Conservation (phyloP, 2,888 invertebrate genomes). For the Stratiomys singularior region DNA sequence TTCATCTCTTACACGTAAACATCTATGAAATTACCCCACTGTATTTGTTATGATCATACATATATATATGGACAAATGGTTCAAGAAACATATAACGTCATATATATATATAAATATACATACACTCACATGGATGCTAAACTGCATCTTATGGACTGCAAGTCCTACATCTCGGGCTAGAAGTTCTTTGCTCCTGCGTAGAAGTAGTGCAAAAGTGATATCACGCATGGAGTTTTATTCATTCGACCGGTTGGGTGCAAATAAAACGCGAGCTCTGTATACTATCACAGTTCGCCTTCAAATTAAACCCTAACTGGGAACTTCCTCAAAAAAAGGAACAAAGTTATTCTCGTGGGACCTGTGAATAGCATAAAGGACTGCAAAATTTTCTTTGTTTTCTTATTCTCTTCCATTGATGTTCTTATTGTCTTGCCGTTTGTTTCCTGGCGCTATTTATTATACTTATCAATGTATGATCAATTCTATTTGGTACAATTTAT, state of each 20-base stretch:
- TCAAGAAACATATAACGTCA: too few relatives aligned
- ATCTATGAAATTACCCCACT: too few relatives aligned
- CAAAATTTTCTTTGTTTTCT: neutral
- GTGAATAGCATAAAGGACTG: slow-evolving; percentile 63
- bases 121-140: slow-evolving; percentile 99
- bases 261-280: slow-evolving; percentile 98
- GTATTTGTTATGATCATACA: too few relatives aligned
- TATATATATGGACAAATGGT: too few relatives aligned
- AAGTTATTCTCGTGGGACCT: slow-evolving; percentile 98
- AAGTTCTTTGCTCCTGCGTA: slow-evolving; percentile 94
- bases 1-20: too few relatives aligned
- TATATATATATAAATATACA: too few relatives aligned
- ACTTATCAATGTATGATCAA: slow-evolving; percentile 12
- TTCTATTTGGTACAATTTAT: slow-evolving; percentile 9
- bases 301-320: slow-evolving; percentile 96
- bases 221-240: slow-evolving; percentile 91
- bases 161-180: slow-evolving; percentile 97
- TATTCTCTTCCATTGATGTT: slow-evolving; percentile 2
- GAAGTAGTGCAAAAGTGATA: slow-evolving; percentile 97
- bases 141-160: slow-evolving; percentile 93
- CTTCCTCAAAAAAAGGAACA: slow-evolving; percentile 85
- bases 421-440: slow-evolving; percentile 4
- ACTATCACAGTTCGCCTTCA: slow-evolving; percentile 95
- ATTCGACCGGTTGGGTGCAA: slow-evolving; percentile 99
- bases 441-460: slow-evolving; percentile 4